phyloP scores from a whole-genome alignment of 2,113 vertebrate genomes.

The Chaetorhynchus papuensis region DNA sequence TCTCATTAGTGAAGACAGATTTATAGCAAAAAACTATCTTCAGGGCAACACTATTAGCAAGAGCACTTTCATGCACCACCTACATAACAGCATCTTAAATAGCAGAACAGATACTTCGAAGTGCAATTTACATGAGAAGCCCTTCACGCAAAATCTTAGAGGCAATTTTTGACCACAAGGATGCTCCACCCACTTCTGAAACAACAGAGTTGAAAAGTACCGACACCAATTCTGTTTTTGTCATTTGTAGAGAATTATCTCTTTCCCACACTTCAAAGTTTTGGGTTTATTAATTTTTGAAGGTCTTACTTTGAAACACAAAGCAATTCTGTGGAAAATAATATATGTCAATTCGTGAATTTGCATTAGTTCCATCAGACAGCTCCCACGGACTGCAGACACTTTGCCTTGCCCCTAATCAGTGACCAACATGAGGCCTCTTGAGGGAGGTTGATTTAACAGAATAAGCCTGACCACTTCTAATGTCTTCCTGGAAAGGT shows the following conservation, averaged over 20 bases:
- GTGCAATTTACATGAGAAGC: background rate
- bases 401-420: background rate
- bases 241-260: background rate
- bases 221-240: background rate
- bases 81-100: background rate
- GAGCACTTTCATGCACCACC: background rate
- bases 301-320: background rate
- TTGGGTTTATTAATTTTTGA: background rate
- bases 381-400: background rate
- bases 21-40: constrained; percentile 20
- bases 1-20: constrained; percentile 33
- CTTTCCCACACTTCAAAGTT: background rate
- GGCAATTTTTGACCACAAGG: background rate
- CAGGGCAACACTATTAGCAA: background rate
- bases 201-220: background rate
- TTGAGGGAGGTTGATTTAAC: background rate
- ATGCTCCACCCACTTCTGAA: background rate
- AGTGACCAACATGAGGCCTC: background rate
- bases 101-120: constrained; percentile 2
- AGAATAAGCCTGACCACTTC: background rate
- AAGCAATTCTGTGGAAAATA: background rate
- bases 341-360: fast-evolving
- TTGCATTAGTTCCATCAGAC: background rate
- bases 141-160: background rate
- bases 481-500: background rate